Percentiles rank a stretch among this genome's conserved stretches.
Conservation (phyloP, 2,888 invertebrate genomes). For the Nomada ferruginata region DNA sequence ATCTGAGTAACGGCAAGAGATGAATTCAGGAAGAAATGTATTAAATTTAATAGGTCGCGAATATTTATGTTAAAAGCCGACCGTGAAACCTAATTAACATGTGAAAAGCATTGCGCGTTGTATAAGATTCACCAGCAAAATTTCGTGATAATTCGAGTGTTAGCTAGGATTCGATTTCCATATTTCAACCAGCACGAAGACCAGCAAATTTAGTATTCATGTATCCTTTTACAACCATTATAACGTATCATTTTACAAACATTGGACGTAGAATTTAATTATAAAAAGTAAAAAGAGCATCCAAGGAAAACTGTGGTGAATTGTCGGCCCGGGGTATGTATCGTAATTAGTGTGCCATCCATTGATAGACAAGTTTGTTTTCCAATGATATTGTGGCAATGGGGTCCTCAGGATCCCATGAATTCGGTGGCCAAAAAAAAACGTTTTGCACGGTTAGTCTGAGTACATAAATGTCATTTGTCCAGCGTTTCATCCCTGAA, state of each 20-base stretch:
- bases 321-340: too few relatives aligned
- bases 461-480: too few relatives aligned
- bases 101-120: conserved; percentile 20
- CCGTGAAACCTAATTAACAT: conserved; percentile 54
- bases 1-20: neutral
- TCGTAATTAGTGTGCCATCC: too few relatives aligned
- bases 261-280: conserved; percentile 2
- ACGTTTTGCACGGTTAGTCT: too few relatives aligned
- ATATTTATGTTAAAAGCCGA: conserved; percentile 47
- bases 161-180: conserved; percentile 36
- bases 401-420: too few relatives aligned
- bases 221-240: conserved; percentile 31
- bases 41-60: conserved; percentile 48
- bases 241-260: conserved; percentile 27
- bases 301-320: too few relatives aligned
- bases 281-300: too few relatives aligned
- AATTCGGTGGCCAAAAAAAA: too few relatives aligned
- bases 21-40: conserved; percentile 32
- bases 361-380: too few relatives aligned
- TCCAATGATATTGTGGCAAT: too few relatives aligned
- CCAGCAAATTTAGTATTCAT: conserved; percentile 45
- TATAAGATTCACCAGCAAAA: conserved; percentile 37
- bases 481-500: too few relatives aligned
- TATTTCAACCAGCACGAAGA: conserved; percentile 12
- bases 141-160: conserved; percentile 52